Percentiles rank a stretch among this genome's conserved stretches.
Evolutionary conservation across 1,140 invertebrate species (phyloP).

Genomic region (Leptinotarsa texana): DNA sequence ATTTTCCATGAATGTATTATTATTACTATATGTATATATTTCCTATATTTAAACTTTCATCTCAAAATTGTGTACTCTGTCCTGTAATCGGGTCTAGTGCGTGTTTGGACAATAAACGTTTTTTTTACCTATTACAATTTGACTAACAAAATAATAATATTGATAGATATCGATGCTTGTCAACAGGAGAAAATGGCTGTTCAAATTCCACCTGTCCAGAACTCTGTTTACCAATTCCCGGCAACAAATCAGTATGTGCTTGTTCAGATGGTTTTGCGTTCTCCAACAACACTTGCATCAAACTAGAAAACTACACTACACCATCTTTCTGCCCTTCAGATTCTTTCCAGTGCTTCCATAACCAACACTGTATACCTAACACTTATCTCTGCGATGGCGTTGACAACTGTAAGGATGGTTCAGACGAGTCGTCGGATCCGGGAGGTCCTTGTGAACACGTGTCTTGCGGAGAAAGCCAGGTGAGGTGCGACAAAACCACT

Average conservation of each 20-base stretch:
- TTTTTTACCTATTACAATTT: no score
- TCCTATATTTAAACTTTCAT: no score
- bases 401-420: slow-evolving; percentile 81
- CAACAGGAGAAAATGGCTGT: slow-evolving; percentile 55
- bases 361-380: slow-evolving; percentile 58
- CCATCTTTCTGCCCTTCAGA: slow-evolving; percentile 36
- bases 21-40: no score
- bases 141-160: no score
- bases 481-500: slow-evolving; percentile 58
- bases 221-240: slow-evolving; percentile 62
- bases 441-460: slow-evolving; percentile 59
- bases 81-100: no score
- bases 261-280: slow-evolving; percentile 60
- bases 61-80: no score
- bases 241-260: slow-evolving; percentile 57
- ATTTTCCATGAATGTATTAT: no score
- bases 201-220: slow-evolving; percentile 57
- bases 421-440: slow-evolving; percentile 70
- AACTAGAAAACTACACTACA: slow-evolving; percentile 36
- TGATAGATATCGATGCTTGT: no score
- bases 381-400: slow-evolving; percentile 76
- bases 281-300: slow-evolving; percentile 41
- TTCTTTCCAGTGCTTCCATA: slow-evolving; percentile 57
- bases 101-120: no score
- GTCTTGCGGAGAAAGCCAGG: slow-evolving; percentile 41